A percentile compares a stretch with the other conserved stretches of the same genome.
Conservation (phyloP, 1,140 invertebrate genomes). For the Lepidurus packardi region DNA sequence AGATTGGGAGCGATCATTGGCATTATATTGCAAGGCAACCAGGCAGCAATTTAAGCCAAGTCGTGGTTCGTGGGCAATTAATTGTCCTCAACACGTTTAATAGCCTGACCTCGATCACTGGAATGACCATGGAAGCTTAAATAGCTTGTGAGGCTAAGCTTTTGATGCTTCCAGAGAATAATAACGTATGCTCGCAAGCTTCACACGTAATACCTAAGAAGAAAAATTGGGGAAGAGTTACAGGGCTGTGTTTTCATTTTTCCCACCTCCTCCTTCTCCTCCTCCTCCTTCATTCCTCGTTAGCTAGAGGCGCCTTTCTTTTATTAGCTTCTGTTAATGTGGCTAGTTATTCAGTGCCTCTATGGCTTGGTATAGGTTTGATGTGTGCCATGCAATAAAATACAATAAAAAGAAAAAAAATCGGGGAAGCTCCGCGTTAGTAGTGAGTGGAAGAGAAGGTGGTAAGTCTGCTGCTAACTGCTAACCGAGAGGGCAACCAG, state of each 20-base stretch:
- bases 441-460: not conserved
- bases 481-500: slow-evolving; percentile 17
- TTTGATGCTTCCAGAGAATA: too few species aligned
- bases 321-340: slow-evolving; percentile 22
- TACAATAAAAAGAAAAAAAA: not conserved
- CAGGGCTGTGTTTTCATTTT: not conserved
- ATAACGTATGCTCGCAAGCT: too few species aligned
- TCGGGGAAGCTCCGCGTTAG: not conserved
- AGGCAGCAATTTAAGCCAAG: slow-evolving; percentile 15
- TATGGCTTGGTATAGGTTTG: not conserved
- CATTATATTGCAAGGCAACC: not conserved
- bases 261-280: not conserved
- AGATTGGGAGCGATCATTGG: slow-evolving; percentile 10
- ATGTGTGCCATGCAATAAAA: not conserved
- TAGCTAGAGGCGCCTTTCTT: slow-evolving; percentile 12
- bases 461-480: slow-evolving; percentile 12
- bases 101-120: not conserved
- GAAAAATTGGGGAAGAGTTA: not conserved
- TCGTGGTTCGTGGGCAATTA: slow-evolving; percentile 21
- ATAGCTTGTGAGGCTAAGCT: not conserved
- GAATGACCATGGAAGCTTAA: slow-evolving; percentile 6
- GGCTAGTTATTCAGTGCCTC: slow-evolving; percentile 17
- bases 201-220: not conserved
- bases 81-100: slow-evolving; percentile 19
- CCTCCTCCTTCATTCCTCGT: not conserved